Evolutionary conservation across 2,888 invertebrate species (phyloP), one percentile per base, ranked within the genome.

Genomic region (Tachystola acroxantha): DNA sequence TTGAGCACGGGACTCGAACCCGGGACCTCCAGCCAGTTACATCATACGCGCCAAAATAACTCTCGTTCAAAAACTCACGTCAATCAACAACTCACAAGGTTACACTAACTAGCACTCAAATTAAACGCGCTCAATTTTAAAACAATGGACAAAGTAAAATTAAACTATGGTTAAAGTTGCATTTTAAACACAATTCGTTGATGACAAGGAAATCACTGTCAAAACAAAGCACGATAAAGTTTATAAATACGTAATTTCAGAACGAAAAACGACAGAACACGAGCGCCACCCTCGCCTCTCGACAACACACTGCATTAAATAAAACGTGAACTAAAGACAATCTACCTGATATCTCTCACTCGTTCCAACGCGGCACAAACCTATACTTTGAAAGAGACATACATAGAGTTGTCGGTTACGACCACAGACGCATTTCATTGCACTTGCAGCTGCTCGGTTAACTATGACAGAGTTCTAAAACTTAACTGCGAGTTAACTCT

Each of bases 11-110:
- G 80, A 74, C 43, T 69, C 72, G 60, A 78, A 77, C 75, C 77
- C 73, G 57, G 64, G 60, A 65, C 71, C 60, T 53, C 58, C 57
- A 48, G 37, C 57, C 53, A 56, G 59, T 81, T 80, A 84, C 82
- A 84, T 85, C 82, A 84, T 73, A 73, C 68, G 63, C 73, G 66
- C 78, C 77, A 64, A 84, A 84, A 81, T 79, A 79, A 71, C 66
- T 67, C 60, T 58, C 55, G 60, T 57, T 64, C 69, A 68, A 70
- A 71, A 73, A 66, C 58, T 54, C 69, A 70, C 76, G 66, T 73
- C 77, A 78, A 78, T 71, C 73, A 75, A 74, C 72, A 70, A 66
- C 36, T 68, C 80, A 81, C 85, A 81, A 82, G 78, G 79, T 73
- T 78, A 65, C 74, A 80, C 75, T 50, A 70, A 65, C 65, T 65